phyloP scores from a whole-genome alignment of 2,888 invertebrate genomes.

The Rhaphigaster nebulosa region DNA sequence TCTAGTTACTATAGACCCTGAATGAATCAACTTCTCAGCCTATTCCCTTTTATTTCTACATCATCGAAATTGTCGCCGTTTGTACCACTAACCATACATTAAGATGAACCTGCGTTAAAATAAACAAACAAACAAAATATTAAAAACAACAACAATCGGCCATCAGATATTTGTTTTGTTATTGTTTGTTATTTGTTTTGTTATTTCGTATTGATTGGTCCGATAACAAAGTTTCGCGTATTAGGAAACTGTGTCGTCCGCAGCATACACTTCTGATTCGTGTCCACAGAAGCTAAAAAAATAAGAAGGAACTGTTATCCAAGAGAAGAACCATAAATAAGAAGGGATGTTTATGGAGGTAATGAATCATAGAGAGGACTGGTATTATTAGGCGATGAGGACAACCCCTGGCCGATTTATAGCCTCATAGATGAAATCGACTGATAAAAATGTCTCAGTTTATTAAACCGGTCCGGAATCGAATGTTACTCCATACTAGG shows the following conservation, averaged over 20 bases:
- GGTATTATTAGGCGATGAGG: slow-evolving; percentile 37
- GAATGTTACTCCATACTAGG: slow-evolving; percentile 2
- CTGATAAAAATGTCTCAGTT: slow-evolving; percentile 44
- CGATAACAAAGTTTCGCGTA: not conserved
- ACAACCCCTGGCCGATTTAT: not conserved
- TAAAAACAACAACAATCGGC: too few species aligned
- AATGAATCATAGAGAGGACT: not conserved
- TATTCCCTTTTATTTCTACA: too few species aligned
- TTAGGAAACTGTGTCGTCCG: not conserved
- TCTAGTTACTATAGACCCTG: too few species aligned
- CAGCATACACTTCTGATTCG: not conserved
- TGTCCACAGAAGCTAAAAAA: slow-evolving; percentile 2
- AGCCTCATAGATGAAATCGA: slow-evolving; percentile 22
- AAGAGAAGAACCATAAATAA: not conserved
- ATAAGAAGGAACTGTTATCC: not conserved
- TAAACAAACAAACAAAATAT: too few species aligned
- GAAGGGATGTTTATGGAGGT: not conserved
- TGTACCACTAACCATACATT: too few species aligned
- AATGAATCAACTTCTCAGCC: too few species aligned
- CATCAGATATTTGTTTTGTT: too few species aligned
- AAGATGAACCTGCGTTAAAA: too few species aligned
- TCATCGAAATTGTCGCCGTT: too few species aligned
- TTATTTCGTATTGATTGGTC: not conserved
- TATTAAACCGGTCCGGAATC: slow-evolving; percentile 37
- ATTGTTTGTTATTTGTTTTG: not conserved